Conservation (phyloP, 2,888 invertebrate genomes). For the Tubulanus polymorphus region DNA sequence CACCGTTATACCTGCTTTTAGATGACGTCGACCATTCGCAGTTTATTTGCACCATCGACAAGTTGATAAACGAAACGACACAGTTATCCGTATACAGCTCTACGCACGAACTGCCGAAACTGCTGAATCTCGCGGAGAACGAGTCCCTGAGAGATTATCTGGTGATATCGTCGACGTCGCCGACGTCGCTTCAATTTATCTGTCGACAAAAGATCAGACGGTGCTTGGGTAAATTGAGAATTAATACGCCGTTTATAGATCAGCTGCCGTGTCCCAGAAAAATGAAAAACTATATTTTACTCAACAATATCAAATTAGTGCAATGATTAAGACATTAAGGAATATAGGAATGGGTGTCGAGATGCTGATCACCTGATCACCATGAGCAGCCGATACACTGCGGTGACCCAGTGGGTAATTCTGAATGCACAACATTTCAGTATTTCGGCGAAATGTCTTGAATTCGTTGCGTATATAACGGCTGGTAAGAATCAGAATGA, state of each 20-base stretch:
- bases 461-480: too few relatives aligned
- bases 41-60: background rate
- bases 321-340: too few relatives aligned
- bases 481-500: too few relatives aligned
- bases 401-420: too few relatives aligned
- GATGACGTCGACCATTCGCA: background rate
- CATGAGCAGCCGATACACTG: too few relatives aligned
- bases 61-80: background rate
- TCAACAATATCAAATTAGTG: background rate
- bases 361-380: too few relatives aligned
- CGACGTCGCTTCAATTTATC: constrained; percentile 1
- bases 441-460: too few relatives aligned
- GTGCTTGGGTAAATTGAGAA: background rate
- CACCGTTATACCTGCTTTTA: background rate
- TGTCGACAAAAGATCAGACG: background rate
- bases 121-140: background rate
- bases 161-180: background rate
- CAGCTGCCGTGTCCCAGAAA: constrained; percentile 1
- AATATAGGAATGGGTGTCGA: too few relatives aligned
- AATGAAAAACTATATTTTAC: background rate
- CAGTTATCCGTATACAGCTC: background rate
- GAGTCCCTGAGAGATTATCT: background rate
- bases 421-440: too few relatives aligned
- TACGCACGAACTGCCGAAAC: background rate
- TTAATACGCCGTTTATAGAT: background rate